Conservation (phyloP, 2,888 invertebrate genomes). For the Chorisops tibialis region DNA sequence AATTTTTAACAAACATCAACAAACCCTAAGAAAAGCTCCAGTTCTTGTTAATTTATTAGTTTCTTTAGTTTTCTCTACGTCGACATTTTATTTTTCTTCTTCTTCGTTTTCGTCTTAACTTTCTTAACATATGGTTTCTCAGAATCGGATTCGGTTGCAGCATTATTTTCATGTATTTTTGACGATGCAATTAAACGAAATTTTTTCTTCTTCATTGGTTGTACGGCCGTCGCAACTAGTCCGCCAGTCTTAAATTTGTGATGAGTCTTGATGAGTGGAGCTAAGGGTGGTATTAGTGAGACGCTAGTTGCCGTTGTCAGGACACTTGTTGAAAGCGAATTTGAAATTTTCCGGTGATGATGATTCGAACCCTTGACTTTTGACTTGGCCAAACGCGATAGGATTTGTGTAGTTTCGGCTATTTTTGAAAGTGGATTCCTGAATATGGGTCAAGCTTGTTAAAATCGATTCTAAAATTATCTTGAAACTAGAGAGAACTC, state of each 20-base stretch:
- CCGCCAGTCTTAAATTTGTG: slow-evolving; percentile 60
- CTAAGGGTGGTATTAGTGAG: slow-evolving; percentile 28
- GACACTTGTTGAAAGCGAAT: slow-evolving; percentile 13
- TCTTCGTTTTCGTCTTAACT: slow-evolving; percentile 46
- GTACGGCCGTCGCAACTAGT: slow-evolving; percentile 59
- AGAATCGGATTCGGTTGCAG: slow-evolving; percentile 48
- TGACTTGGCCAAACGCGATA: slow-evolving; percentile 40
- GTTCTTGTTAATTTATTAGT: slow-evolving; percentile 11
- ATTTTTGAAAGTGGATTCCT: slow-evolving; percentile 42
- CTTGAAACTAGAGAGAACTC: neutral
- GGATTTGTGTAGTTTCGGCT: slow-evolving; percentile 43
- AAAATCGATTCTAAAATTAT: no score
- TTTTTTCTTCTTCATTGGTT: slow-evolving; percentile 48
- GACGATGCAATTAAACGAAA: slow-evolving; percentile 23
- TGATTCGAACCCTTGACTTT: slow-evolving; percentile 22
- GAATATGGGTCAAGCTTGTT: no score
- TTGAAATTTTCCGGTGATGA: slow-evolving; percentile 14
- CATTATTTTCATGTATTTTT: slow-evolving; percentile 18
- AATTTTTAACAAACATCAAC: slow-evolving; percentile 25
- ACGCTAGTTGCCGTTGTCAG: slow-evolving; percentile 51
- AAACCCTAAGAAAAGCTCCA: slow-evolving; percentile 12
- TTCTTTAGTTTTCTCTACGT: slow-evolving; percentile 27
- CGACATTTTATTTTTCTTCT: slow-evolving; percentile 36
- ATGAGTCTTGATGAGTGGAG: slow-evolving; percentile 28
- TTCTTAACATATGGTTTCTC: slow-evolving; percentile 52